phyloP scores from a whole-genome alignment of 1,140 invertebrate species.

The Oryctes rhinoceros region DNA sequence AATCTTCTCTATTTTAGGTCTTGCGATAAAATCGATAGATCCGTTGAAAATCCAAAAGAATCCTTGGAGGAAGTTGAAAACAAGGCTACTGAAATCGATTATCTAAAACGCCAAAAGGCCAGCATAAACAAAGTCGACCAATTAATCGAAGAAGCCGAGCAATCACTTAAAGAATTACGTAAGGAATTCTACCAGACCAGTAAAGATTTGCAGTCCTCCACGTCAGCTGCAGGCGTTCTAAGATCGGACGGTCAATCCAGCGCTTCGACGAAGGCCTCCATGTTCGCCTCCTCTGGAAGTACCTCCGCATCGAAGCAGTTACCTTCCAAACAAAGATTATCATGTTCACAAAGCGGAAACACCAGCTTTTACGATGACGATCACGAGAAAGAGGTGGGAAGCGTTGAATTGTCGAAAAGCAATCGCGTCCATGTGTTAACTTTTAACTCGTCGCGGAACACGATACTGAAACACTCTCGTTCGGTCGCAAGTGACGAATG shows the following conservation, averaged over 20 bases:
- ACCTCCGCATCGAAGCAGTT: not conserved
- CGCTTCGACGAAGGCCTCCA: too few species aligned
- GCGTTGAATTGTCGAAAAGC: not conserved
- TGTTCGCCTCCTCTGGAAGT: too few species aligned
- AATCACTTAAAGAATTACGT: slow-evolving; percentile 18
- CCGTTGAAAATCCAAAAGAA: slow-evolving; percentile 2
- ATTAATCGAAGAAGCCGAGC: slow-evolving; percentile 35
- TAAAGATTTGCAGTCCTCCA: not conserved
- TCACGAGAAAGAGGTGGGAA: not conserved
- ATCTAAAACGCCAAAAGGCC: slow-evolving; percentile 9
- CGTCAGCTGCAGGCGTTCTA: too few species aligned
- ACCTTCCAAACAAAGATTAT: not conserved
- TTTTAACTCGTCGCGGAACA: not conserved
- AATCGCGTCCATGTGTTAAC: too few species aligned
- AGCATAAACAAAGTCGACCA: slow-evolving; percentile 37
- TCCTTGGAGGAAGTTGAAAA: not conserved
- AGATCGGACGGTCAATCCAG: too few species aligned
- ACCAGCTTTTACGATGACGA: not conserved
- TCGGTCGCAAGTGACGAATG: not conserved
- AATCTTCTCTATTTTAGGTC: slow-evolving; percentile 19
- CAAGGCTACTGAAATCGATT: slow-evolving; percentile 13
- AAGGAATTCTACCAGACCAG: slow-evolving; percentile 14
- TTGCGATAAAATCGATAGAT: not conserved
- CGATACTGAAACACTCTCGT: not conserved
- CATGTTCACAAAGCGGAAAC: not conserved